These are phyloP conservation scores for Drosophila albomicans DNA, from an alignment of 1,140 invertebrate genomes.

Conservation along the genomic window DNA sequence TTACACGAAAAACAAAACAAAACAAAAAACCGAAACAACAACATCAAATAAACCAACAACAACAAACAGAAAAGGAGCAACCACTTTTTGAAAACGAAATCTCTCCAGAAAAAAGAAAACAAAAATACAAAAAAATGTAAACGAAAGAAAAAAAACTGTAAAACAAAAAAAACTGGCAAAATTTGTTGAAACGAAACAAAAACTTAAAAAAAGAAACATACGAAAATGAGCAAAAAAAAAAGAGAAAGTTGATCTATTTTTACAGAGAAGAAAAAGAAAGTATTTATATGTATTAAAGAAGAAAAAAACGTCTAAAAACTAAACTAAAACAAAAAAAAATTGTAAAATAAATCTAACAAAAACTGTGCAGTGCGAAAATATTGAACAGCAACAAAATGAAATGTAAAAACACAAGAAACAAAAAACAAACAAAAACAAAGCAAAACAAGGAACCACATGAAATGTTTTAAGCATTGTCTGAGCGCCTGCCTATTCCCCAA, in stretches of 20 bases:
- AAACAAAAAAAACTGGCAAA: conserved; percentile 67
- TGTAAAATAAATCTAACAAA: conserved; percentile 71
- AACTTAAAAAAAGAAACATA: conserved; percentile 50
- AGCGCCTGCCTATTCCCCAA: conserved; percentile 61
- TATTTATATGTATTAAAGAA: conserved; percentile 79
- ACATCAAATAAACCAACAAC: conserved; percentile 63
- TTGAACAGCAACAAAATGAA: conserved; percentile 55
- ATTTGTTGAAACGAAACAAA: conserved; percentile 67
- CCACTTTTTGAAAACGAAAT: conserved; percentile 78
- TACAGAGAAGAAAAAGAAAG: conserved; percentile 72
- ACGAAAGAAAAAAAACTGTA: conserved; percentile 59
- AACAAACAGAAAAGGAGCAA: conserved; percentile 57
- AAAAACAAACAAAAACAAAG: conserved; percentile 30
- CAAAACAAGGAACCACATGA: conserved; percentile 73
- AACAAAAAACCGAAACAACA: conserved; percentile 54
- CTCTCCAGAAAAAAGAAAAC: conserved; percentile 64
- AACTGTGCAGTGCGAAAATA: conserved; percentile 46
- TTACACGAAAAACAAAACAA: conserved; percentile 51
- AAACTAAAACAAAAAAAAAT: conserved; percentile 66
- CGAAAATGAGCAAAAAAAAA: conserved; percentile 53
- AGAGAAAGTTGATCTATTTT: conserved; percentile 76
- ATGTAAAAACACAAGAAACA: conserved; percentile 43
- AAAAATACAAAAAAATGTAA: conserved; percentile 66
- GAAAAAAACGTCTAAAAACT: conserved; percentile 60
- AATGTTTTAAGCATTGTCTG: conserved; percentile 70